Evolutionary conservation across 2,888 invertebrate genomes (phyloP).

Genomic region (Salticus scenicus): DNA sequence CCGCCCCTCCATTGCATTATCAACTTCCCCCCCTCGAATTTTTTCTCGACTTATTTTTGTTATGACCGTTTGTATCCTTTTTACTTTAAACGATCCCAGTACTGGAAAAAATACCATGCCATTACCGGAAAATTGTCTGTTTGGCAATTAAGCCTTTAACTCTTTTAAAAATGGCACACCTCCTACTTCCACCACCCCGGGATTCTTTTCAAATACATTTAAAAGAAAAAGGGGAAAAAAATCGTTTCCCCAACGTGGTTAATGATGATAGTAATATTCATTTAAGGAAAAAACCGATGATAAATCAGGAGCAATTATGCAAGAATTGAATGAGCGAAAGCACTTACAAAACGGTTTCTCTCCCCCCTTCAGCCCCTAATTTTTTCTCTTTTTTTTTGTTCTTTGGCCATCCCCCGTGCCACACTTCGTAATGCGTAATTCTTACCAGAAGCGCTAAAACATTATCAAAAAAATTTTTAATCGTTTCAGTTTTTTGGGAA

Average conservation of each 20-base stretch:
- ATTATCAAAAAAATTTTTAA: constrained; percentile 22
- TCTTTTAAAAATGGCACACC: constrained; percentile 35
- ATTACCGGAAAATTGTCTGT: constrained; percentile 67
- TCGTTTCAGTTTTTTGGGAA: constrained; percentile 39
- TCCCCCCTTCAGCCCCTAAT: neutral
- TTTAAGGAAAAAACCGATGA: constrained; percentile 46
- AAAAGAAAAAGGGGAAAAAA: constrained; percentile 3
- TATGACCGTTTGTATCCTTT: constrained; percentile 1
- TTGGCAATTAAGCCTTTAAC: constrained; percentile 62
- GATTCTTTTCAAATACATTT: constrained; percentile 4
- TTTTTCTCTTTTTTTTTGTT: constrained; percentile 24
- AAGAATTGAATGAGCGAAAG: constrained; percentile 54
- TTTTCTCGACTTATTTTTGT: constrained; percentile 40
- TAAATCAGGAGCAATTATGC: constrained; percentile 67
- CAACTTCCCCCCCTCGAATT: constrained; percentile 27
- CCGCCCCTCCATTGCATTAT: constrained; percentile 28
- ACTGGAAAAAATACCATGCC: constrained; percentile 48
- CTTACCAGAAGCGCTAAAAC: constrained; percentile 55
- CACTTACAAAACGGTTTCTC: constrained; percentile 61
- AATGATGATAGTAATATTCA: constrained; percentile 65
- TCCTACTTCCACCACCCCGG: neutral
- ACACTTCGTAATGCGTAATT: constrained; percentile 43
- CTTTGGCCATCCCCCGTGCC: neutral
- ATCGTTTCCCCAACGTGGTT: constrained; percentile 30
- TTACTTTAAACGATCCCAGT: constrained; percentile 24